These are phyloP conservation scores for Lepilemur ruficaudatus DNA, from an alignment of 2,797 vertebrate species.

Conservation along the genomic window DNA sequence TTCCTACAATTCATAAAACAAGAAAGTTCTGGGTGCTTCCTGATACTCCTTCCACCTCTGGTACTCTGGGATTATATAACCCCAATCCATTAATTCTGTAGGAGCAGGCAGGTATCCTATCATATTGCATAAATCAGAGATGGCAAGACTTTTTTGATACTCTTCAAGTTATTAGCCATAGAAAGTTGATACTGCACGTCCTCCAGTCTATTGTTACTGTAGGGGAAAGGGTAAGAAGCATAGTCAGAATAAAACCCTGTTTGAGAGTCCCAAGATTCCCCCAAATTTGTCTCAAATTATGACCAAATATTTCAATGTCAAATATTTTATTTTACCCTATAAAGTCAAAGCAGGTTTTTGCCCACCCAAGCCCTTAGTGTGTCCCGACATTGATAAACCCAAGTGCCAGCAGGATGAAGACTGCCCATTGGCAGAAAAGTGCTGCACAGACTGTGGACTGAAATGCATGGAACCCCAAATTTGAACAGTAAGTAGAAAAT, in stretches of 20 bases:
- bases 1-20: background rate
- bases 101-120: background rate
- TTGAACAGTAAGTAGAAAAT: conserved; percentile 16
- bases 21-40: background rate
- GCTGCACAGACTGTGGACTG: conserved; percentile 60
- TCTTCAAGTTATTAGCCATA: background rate
- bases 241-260: background rate
- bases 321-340: conserved; percentile 31
- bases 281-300: background rate
- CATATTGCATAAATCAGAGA: background rate
- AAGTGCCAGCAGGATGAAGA: conserved; percentile 11
- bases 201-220: background rate
- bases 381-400: background rate
- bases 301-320: conserved; percentile 5
- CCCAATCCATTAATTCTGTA: background rate
- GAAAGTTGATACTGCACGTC: background rate
- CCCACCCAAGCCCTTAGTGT: fast-evolving
- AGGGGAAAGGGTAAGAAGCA: background rate
- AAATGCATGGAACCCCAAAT: background rate
- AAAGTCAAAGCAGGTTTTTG: conserved; percentile 68
- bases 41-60: background rate
- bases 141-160: background rate
- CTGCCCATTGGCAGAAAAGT: conserved; percentile 26
- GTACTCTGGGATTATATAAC: background rate
- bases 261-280: background rate